phyloP scores from a whole-genome alignment of 2,113 vertebrate species.

The Dipodomys stephensi region DNA sequence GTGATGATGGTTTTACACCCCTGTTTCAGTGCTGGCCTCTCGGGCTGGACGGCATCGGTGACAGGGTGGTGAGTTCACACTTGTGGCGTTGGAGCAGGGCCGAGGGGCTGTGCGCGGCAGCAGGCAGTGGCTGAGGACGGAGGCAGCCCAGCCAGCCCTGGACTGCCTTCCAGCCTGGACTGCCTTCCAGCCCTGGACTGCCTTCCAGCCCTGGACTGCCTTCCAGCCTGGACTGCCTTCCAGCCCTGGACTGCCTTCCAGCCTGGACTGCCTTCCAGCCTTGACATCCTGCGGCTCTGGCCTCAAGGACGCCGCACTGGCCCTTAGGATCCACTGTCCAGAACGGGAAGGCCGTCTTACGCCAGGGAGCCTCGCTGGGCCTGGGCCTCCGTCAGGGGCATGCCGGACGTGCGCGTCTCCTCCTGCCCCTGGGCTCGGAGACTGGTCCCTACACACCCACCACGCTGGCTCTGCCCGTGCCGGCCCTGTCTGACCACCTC shows the following conservation, averaged over 20 bases:
- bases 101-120: neutral
- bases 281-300: neutral
- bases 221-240: no score
- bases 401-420: neutral
- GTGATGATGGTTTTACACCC: neutral
- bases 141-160: neutral
- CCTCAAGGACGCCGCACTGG: neutral
- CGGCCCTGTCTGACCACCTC: neutral
- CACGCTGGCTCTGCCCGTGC: neutral
- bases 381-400: neutral
- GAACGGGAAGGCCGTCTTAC: neutral
- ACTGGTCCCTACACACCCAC: neutral
- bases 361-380: no score
- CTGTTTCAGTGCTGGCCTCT: neutral
- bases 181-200: neutral
- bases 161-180: neutral
- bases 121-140: no score
- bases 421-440: neutral
- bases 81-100: neutral
- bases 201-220: neutral
- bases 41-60: neutral
- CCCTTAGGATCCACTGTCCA: neutral
- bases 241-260: neutral
- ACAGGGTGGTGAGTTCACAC: neutral
- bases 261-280: neutral